phyloP scores from a whole-genome alignment of 2,888 invertebrate genomes.

The Apomyelois bistriatella region DNA sequence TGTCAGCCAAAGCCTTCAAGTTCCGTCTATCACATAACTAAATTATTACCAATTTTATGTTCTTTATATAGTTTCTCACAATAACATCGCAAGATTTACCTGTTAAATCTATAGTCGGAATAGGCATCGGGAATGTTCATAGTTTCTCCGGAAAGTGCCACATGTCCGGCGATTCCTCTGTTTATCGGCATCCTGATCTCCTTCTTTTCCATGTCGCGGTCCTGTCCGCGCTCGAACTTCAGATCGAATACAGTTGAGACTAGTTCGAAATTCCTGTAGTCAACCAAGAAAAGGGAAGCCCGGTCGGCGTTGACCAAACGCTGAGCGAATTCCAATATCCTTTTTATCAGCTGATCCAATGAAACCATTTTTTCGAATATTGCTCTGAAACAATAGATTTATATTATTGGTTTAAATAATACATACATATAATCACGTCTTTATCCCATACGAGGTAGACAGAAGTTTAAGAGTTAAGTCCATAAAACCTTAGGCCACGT shows the following conservation, averaged over 20 bases:
- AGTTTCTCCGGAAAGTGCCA: conserved; percentile 88
- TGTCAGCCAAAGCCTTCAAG: no score
- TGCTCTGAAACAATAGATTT: conserved; percentile 72
- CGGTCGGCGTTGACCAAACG: conserved; percentile 90
- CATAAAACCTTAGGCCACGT: no score
- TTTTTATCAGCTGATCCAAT: conserved; percentile 89
- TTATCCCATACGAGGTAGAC: no score
- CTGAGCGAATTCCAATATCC: conserved; percentile 91
- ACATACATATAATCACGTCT: no score
- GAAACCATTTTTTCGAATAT: conserved; percentile 94
- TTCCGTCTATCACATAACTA: no score
- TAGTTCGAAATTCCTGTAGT: conserved; percentile 85
- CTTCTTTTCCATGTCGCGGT: conserved; percentile 53
- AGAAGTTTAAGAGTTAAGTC: no score
- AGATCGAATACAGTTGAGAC: conserved; percentile 91
- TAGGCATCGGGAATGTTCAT: conserved; percentile 92
- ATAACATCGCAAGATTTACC: conserved; percentile 25
- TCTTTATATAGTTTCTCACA: no score
- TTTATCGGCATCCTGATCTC: conserved; percentile 86
- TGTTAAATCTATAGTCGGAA: conserved; percentile 87
- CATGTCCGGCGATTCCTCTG: conserved; percentile 90
- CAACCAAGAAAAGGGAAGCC: conserved; percentile 90
- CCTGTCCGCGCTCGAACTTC: conserved; percentile 46
- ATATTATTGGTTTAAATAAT: no score
- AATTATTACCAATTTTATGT: no score